Conservation (phyloP, 2,888 invertebrate genomes). For the Aethes cnicana region DNA sequence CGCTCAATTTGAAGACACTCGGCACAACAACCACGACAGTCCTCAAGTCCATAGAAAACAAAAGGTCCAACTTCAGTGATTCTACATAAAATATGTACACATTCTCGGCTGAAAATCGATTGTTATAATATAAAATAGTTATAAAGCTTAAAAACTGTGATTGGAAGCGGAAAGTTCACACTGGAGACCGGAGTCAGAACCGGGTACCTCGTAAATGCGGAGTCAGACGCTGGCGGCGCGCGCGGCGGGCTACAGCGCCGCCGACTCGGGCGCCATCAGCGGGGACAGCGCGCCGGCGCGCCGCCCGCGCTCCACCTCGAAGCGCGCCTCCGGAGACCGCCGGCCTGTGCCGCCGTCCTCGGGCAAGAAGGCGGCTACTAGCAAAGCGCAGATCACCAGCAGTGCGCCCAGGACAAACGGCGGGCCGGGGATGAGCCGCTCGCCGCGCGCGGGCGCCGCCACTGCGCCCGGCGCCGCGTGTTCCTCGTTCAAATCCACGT, state of each 20-base stretch:
- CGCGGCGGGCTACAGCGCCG: constrained; percentile 85
- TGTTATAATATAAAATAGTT: constrained; percentile 66
- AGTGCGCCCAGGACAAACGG: constrained; percentile 99
- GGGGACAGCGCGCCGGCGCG: constrained; percentile 90
- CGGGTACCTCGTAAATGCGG: constrained; percentile 69
- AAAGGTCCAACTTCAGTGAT: constrained; percentile 55
- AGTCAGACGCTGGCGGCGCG: constrained; percentile 75
- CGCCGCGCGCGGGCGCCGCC: constrained; percentile 73
- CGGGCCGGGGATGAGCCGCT: constrained; percentile 95
- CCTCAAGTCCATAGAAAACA: constrained; percentile 36
- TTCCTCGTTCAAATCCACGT: constrained; percentile 96
- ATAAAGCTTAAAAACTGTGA: constrained; percentile 70
- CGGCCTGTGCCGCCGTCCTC: constrained; percentile 77
- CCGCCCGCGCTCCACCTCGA: constrained; percentile 90
- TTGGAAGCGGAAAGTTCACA: constrained; percentile 54
- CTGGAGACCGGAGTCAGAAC: constrained; percentile 56
- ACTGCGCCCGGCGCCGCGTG: constrained; percentile 55
- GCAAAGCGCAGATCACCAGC: constrained; percentile 96
- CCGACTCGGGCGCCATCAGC: constrained; percentile 89
- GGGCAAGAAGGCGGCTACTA: constrained; percentile 94
- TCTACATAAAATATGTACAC: constrained; percentile 66
- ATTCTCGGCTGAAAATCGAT: constrained; percentile 51
- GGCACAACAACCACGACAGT: neutral
- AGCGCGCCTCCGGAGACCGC: constrained; percentile 87
- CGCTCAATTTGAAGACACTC: neutral